phyloP scores from a whole-genome alignment of 2,797 vertebrate species.

The Chelon labrosus region DNA sequence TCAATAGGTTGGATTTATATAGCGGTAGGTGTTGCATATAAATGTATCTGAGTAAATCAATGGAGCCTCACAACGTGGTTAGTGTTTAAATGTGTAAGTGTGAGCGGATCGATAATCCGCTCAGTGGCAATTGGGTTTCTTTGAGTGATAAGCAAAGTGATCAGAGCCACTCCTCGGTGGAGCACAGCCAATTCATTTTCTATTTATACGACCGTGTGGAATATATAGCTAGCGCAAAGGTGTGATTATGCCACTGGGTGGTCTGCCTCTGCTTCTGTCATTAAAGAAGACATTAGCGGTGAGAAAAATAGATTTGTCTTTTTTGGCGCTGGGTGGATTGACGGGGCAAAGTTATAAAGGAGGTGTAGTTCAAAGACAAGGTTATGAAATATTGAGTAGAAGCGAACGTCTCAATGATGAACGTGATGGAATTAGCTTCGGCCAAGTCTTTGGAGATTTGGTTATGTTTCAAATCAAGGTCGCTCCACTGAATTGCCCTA shows the following conservation, averaged over 20 bases:
- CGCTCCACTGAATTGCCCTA: conserved; percentile 76
- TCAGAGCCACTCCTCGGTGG: conserved; percentile 59
- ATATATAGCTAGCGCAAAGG: conserved; percentile 68
- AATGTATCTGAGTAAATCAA: conserved; percentile 68
- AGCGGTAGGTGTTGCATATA: conserved; percentile 56
- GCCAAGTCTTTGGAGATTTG: conserved; percentile 75
- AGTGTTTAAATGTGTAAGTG: conserved; percentile 68
- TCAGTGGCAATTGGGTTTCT: conserved; percentile 59
- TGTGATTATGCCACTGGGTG: conserved; percentile 75
- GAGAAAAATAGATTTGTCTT: conserved; percentile 65
- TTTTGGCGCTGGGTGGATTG: conserved; percentile 51
- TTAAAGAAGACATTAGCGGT: conserved; percentile 61
- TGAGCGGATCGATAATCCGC: conserved; percentile 62
- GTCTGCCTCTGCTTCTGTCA: conserved; percentile 60
- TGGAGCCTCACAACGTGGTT: conserved; percentile 58
- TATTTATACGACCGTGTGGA: conserved; percentile 71
- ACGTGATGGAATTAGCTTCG: conserved; percentile 83
- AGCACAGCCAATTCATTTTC: conserved; percentile 74
- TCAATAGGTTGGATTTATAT: conserved; percentile 74
- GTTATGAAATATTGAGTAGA: conserved; percentile 68
- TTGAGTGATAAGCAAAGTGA: conserved; percentile 73
- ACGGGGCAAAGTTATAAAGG: conserved; percentile 69
- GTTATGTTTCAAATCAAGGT: conserved; percentile 83
- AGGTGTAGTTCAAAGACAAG: conserved; percentile 60
- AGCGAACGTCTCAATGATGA: conserved; percentile 75